These are phyloP conservation scores for Rhagium mordax DNA, from an alignment of 2,888 invertebrate genomes.

Conservation along the genomic window DNA sequence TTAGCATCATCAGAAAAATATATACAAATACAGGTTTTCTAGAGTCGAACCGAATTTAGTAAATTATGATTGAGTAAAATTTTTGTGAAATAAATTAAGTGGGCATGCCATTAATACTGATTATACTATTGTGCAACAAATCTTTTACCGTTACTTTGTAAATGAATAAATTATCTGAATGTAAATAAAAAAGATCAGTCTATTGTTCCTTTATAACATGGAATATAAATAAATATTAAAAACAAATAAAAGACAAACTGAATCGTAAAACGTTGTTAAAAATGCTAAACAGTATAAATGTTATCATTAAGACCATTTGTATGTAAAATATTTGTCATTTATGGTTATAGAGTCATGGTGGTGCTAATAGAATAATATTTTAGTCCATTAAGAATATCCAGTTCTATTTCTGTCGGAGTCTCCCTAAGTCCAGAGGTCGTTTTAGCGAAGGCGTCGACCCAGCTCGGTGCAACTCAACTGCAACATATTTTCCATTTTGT, in stretches of 20 bases:
- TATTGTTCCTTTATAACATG: background rate
- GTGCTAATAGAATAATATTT: slow-evolving; percentile 36
- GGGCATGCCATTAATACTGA: no score
- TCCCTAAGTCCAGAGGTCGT: slow-evolving; percentile 26
- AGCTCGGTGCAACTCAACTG: slow-evolving; percentile 29
- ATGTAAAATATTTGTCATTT: slow-evolving; percentile 32
- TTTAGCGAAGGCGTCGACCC: slow-evolving; percentile 45
- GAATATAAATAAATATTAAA: background rate
- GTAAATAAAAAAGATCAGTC: background rate
- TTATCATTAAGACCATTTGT: slow-evolving; percentile 16
- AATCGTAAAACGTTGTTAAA: background rate
- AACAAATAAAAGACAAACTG: slow-evolving; percentile 1
- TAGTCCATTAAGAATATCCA: slow-evolving; percentile 37
- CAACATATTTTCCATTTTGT: slow-evolving; percentile 32
- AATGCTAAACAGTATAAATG: slow-evolving; percentile 21
- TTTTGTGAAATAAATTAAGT: no score
- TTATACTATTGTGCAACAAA: background rate
- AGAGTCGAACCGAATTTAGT: no score
- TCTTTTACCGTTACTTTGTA: background rate
- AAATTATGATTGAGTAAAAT: no score
- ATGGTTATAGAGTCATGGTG: slow-evolving; percentile 26
- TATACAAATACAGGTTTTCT: no score
- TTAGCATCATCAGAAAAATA: no score
- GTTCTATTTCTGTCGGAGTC: slow-evolving; percentile 44
- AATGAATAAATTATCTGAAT: background rate